phyloP scores from a whole-genome alignment of 1,140 invertebrate genomes.

The Drosophila saltans region DNA sequence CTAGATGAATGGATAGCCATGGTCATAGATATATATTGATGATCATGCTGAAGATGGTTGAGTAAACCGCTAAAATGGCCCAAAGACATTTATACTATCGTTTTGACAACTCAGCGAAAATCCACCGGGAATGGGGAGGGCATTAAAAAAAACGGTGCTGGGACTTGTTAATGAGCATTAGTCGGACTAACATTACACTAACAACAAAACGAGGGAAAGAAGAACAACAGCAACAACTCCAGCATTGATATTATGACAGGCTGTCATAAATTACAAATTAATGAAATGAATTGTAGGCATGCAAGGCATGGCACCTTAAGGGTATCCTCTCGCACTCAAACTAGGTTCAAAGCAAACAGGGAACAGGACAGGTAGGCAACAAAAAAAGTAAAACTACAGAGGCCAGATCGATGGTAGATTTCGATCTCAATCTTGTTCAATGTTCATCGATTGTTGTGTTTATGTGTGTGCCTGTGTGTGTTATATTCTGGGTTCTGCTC shows the following conservation, averaged over 20 bases:
- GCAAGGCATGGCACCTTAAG: not conserved
- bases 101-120: slow-evolving; percentile 68
- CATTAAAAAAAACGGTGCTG: slow-evolving; percentile 24
- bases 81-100: slow-evolving; percentile 66
- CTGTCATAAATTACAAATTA: slow-evolving; percentile 82
- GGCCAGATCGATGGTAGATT: not conserved
- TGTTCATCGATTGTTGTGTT: slow-evolving; percentile 3
- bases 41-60: slow-evolving; percentile 38
- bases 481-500: slow-evolving; percentile 32
- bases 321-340: not conserved
- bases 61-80: slow-evolving; percentile 70
- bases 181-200: slow-evolving; percentile 45
- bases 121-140: slow-evolving; percentile 16
- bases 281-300: slow-evolving; percentile 57
- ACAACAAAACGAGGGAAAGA: slow-evolving; percentile 21
- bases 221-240: slow-evolving; percentile 6
- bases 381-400: not conserved
- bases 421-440: not conserved
- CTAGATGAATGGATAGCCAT: slow-evolving; percentile 55
- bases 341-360: not conserved
- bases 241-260: slow-evolving; percentile 76
- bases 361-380: not conserved
- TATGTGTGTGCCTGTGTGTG: slow-evolving; percentile 26
- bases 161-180: slow-evolving; percentile 65
- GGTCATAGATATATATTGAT: slow-evolving; percentile 40